phyloP scores from a whole-genome alignment of 2,888 invertebrate species.

The Melanotus villosus region DNA sequence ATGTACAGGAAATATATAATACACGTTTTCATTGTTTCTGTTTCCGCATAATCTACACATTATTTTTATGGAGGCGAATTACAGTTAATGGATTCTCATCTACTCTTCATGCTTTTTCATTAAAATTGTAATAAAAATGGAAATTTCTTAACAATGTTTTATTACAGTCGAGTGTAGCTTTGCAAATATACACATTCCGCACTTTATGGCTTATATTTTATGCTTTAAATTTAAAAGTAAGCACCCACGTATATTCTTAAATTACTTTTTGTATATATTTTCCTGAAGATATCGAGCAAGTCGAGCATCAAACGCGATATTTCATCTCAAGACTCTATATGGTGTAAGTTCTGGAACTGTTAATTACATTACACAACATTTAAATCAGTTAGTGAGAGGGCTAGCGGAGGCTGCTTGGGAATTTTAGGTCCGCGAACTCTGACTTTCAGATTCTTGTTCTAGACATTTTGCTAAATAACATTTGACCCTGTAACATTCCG shows the following conservation, averaged over 20 bases:
- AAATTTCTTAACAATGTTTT: slow-evolving; percentile 54
- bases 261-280: neutral
- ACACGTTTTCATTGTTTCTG: slow-evolving; percentile 38
- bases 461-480: slow-evolving; percentile 1
- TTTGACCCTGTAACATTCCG: neutral
- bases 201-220: slow-evolving; percentile 23
- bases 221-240: slow-evolving; percentile 26
- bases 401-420: neutral
- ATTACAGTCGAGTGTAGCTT: slow-evolving; percentile 30
- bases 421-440: slow-evolving; percentile 3
- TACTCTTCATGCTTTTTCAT: slow-evolving; percentile 58
- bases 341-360: too few species aligned
- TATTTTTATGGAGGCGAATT: slow-evolving; percentile 55
- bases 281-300: too few species aligned
- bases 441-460: slow-evolving; percentile 4
- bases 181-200: slow-evolving; percentile 21
- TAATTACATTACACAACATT: too few species aligned
- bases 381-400: too few species aligned
- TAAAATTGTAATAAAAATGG: slow-evolving; percentile 62
- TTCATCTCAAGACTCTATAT: too few species aligned
- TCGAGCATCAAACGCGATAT: too few species aligned
- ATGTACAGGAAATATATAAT: slow-evolving; percentile 7
- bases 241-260: neutral
- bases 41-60: slow-evolving; percentile 56
- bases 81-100: slow-evolving; percentile 59